A percentile compares a stretch with the other conserved stretches of the same genome.
Conservation (phyloP, 1,140 invertebrate genomes). For the Branchinecta lindahli region DNA sequence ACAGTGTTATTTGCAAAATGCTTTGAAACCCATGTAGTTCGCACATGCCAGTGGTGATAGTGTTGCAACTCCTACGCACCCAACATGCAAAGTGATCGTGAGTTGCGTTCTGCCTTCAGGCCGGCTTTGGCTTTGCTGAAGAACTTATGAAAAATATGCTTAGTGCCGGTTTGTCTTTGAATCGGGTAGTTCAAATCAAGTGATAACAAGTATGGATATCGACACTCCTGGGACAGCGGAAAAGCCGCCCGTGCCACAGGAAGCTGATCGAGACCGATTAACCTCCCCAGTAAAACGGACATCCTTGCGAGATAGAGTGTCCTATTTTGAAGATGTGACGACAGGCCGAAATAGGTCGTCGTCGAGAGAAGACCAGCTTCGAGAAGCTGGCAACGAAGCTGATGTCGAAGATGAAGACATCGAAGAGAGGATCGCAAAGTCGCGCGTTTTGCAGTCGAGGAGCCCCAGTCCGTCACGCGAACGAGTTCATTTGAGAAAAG, state of each 20-base stretch:
- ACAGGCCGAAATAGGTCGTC: conserved; percentile 12
- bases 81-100: no score
- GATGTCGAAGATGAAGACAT: background rate
- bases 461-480: background rate
- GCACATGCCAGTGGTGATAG: no score
- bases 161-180: conserved; percentile 10
- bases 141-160: background rate
- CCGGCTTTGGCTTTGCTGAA: no score
- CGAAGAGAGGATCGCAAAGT: background rate
- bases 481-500: background rate
- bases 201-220: background rate
- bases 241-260: background rate
- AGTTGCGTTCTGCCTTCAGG: no score
- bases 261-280: background rate
- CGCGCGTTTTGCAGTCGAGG: background rate
- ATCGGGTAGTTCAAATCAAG: background rate
- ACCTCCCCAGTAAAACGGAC: conserved; percentile 12
- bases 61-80: no score
- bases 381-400: background rate
- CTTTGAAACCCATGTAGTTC: no score
- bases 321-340: conserved; percentile 18
- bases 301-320: conserved; percentile 12
- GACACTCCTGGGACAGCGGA: background rate
- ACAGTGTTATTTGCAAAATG: no score
- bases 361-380: no score